phyloP scores from a whole-genome alignment of 2,797 vertebrate genomes.

The Hozukius guyotensis region DNA sequence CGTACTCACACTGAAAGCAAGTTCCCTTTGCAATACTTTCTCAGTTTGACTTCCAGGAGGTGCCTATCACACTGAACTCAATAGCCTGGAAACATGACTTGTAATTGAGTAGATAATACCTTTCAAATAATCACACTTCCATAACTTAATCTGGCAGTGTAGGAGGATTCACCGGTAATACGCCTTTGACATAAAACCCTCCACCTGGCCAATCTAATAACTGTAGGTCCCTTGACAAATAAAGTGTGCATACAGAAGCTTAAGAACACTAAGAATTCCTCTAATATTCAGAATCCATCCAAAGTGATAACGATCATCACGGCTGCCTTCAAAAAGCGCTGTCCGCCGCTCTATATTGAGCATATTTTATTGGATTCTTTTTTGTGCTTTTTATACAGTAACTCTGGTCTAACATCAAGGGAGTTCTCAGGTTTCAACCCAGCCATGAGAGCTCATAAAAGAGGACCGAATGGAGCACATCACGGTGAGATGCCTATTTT shows the following conservation, averaged over 20 bases:
- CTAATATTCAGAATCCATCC: slow-evolving; percentile 32
- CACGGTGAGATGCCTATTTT: slow-evolving; percentile 45
- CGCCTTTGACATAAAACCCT: slow-evolving; percentile 50
- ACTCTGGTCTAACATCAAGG: slow-evolving; percentile 16
- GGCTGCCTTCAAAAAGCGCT: slow-evolving; percentile 1
- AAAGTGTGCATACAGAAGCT: slow-evolving; percentile 34
- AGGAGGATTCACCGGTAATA: slow-evolving; percentile 39
- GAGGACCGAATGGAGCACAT: slow-evolving; percentile 29
- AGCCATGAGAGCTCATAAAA: slow-evolving; percentile 23
- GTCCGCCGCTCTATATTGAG: slow-evolving; percentile 20
- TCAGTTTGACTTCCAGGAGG: slow-evolving; percentile 10
- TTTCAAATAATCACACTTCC: slow-evolving; percentile 56
- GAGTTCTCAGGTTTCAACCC: slow-evolving; percentile 35
- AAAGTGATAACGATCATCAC: slow-evolving; percentile 37
- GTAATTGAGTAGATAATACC: slow-evolving; percentile 38
- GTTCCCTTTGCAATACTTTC: background rate
- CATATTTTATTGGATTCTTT: slow-evolving; percentile 43
- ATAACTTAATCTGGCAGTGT: slow-evolving; percentile 50
- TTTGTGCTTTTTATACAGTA: slow-evolving; percentile 21
- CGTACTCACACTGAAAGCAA: background rate
- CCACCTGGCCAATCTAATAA: slow-evolving; percentile 58
- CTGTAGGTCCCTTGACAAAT: slow-evolving; percentile 46
- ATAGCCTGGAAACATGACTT: slow-evolving; percentile 39
- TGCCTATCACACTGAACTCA: slow-evolving; percentile 28
- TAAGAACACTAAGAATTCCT: slow-evolving; percentile 8